Percentiles rank a stretch among this genome's conserved stretches.
Conservation (phyloP, 2,113 vertebrate genomes). For the Mandrillus leucophaeus region DNA sequence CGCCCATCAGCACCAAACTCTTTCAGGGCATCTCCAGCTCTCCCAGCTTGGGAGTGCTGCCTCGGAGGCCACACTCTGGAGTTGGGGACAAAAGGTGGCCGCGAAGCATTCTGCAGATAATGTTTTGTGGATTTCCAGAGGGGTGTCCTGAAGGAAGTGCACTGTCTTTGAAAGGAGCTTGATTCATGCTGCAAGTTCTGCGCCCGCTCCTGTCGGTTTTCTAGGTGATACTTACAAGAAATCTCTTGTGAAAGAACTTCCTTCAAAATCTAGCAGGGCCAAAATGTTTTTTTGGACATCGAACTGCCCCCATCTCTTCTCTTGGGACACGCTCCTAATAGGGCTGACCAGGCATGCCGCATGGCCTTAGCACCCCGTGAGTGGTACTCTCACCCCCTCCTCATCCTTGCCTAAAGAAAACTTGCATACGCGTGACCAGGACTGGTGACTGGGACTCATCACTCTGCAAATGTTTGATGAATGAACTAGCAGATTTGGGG, state of each 20-base stretch:
- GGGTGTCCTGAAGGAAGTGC: background rate
- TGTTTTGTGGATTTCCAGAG: background rate
- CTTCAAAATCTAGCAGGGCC: background rate
- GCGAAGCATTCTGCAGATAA: background rate
- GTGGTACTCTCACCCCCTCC: background rate
- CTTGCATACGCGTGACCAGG: rapidly evolving
- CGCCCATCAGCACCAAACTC: background rate
- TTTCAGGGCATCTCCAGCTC: no score
- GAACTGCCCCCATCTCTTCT: background rate
- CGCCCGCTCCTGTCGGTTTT: background rate
- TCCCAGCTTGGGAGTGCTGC: background rate
- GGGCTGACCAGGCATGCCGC: rapidly evolving
- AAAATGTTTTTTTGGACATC: background rate
- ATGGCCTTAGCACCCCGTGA: rapidly evolving
- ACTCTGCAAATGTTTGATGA: background rate
- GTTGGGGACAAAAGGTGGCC: rapidly evolving
- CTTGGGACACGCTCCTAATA: rapidly evolving
- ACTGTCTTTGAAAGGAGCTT: background rate
- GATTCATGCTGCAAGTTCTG: rapidly evolving
- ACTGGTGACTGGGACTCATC: no score
- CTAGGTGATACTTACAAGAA: background rate
- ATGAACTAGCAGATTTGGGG: background rate
- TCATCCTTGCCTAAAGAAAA: background rate
- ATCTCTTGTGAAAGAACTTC: background rate
- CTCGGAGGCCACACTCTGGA: background rate